phyloP scores from a whole-genome alignment of 2,888 invertebrate genomes.

The Acanthosepion esculentum region DNA sequence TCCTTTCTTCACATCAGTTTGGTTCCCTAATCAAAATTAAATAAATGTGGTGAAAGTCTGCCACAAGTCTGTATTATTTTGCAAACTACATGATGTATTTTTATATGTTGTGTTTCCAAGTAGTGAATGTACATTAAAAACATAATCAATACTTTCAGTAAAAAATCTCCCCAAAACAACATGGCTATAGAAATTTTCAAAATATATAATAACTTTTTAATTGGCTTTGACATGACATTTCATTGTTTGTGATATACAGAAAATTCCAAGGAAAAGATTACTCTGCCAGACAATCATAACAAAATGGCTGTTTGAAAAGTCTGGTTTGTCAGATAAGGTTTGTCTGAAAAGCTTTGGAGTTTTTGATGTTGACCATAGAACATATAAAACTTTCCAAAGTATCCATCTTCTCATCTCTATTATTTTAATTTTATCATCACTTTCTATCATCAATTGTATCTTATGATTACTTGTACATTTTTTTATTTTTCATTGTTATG shows the following conservation, averaged over 20 bases:
- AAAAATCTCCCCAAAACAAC: neutral
- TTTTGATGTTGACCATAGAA: neutral
- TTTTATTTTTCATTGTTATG: neutral
- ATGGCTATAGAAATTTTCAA: neutral
- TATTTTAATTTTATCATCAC: neutral
- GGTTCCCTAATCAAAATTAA: too few relatives aligned
- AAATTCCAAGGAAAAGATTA: neutral
- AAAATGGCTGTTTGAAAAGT: neutral
- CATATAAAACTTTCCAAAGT: neutral
- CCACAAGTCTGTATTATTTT: too few relatives aligned
- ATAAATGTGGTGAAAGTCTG: too few relatives aligned
- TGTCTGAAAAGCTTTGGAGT: neutral
- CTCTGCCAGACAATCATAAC: neutral
- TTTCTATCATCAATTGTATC: neutral
- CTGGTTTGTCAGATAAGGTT: neutral
- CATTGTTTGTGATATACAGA: neutral
- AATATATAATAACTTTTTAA: neutral
- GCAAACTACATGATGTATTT: too few relatives aligned
- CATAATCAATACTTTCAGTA: neutral
- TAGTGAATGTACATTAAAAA: neutral
- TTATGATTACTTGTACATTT: neutral
- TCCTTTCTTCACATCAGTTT: too few relatives aligned
- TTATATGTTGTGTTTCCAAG: too few relatives aligned
- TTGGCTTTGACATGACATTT: neutral
- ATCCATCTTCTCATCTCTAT: neutral